Percentiles rank a stretch among this genome's conserved stretches.
Conservation (phyloP, 2,113 vertebrate genomes). For the Sula dactylatra region DNA sequence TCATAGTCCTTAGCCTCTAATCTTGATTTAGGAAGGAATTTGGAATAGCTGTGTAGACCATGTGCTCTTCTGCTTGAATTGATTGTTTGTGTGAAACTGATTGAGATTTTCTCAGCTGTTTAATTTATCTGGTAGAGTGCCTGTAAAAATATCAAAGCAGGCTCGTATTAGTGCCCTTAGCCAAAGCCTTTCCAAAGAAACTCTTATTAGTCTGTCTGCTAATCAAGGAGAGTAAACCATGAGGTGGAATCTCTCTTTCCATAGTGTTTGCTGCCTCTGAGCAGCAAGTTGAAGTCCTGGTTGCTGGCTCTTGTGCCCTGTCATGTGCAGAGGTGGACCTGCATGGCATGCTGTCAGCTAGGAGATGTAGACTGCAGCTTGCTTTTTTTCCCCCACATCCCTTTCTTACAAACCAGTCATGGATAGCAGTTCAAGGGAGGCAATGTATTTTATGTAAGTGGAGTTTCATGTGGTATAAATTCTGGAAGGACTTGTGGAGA, state of each 20-base stretch:
- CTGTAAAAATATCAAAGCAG: not conserved
- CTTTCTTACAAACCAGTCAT: not conserved
- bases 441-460: not conserved
- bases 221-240: not conserved
- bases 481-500: not conserved
- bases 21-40: not conserved
- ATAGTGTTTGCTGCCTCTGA: not conserved
- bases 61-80: not conserved
- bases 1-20: not conserved
- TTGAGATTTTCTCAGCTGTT: not conserved
- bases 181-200: not conserved
- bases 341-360: not conserved
- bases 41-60: not conserved
- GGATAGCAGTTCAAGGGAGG: not conserved
- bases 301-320: not conserved
- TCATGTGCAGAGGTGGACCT: not conserved
- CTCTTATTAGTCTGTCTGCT: not conserved
- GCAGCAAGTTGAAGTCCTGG: not conserved
- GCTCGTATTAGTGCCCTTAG: not conserved
- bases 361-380: not conserved
- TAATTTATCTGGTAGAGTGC: not conserved
- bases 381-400: rapidly evolving
- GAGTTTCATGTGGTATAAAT: not conserved
- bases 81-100: not conserved
- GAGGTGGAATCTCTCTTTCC: not conserved